These are phyloP conservation scores for Neolamprologus kungweensis DNA, from an alignment of 2,113 vertebrate species.

Conservation along the genomic window DNA sequence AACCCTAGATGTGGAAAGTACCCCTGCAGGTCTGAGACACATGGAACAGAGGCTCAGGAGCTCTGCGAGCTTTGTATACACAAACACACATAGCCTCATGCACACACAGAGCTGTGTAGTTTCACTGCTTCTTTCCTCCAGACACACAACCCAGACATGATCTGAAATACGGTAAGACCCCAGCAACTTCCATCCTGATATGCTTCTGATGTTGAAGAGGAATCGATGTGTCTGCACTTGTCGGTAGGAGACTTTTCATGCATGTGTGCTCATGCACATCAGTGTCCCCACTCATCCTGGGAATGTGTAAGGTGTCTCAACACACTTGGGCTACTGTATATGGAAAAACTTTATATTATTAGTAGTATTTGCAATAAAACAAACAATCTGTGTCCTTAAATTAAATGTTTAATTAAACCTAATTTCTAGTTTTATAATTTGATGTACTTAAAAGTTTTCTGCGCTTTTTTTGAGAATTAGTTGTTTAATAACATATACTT, in stretches of 20 bases:
- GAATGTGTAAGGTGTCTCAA: not conserved
- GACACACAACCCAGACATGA: conserved; percentile 44
- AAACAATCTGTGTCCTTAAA: not conserved
- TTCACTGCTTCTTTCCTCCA: conserved; percentile 7
- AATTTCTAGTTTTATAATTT: not conserved
- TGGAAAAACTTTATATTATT: not conserved
- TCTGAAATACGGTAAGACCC: conserved; percentile 41
- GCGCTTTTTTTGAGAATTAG: not conserved
- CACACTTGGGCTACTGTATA: not conserved
- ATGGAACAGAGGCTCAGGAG: not conserved
- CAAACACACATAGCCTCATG: not conserved
- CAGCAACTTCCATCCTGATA: conserved; percentile 6
- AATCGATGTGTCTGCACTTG: conserved; percentile 43
- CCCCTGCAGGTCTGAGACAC: conserved; percentile 40
- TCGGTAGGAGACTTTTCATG: not conserved
- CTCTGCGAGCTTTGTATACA: not conserved
- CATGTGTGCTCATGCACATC: not conserved
- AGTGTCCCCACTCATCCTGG: not conserved
- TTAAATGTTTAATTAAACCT: not conserved
- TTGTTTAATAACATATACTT: not conserved
- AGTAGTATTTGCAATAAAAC: not conserved
- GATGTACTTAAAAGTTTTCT: not conserved
- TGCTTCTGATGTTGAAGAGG: conserved; percentile 16
- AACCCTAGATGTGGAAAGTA: conserved; percentile 70
- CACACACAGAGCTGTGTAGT: not conserved